Base-by-base conservation (phyloP, 2,888 invertebrate genomes). In the Exephanes ischioxanthus region DNA sequence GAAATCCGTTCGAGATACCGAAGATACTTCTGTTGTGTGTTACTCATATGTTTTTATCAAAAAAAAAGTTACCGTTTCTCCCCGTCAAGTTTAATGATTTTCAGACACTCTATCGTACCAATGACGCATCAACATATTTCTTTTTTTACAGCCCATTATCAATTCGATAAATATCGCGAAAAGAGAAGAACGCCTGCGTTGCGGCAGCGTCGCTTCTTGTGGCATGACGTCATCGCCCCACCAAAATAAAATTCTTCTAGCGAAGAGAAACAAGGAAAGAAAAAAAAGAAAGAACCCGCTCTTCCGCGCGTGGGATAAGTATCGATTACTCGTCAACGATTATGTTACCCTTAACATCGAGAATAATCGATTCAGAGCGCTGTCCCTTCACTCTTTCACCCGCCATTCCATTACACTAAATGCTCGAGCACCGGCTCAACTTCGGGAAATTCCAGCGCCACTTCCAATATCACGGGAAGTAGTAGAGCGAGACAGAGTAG, bases 221-320 rank as follows among this genome's bases (percentile, higher is more conserved):
- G 3, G 14, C 14, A 58, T 58, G 58, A 58, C 58, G 26, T 58
- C 58, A 58, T 58, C 58, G 58, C 58, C 58, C 58, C 58, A 58
- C 58, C 58, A 14, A 26, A 58, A 22, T 11, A 4, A 22, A 58
- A 26, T 26, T 22, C 22, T 11, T 22, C 58, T 14, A 26, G 26
- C 11, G 26, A 58, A 58, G 11, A 58, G 58, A 22, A 26, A 55
- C 7, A 55, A 55, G 55, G 9, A 22, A 26, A 58, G 53, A 3
- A 26, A 58, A 58, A 58, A 58, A 26, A 16, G 16, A 26, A 58
- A 58, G 22, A 26, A 11, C 22, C 5, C 22, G 58, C 26, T 26
- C 11, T 3, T 22, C 14, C 26, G 11, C 11, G 22, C 11, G 14
- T 11, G 55, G 22, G 2, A 19, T 22, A 58, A 22, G 26, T 22